Evolutionary conservation across 2,888 invertebrate genomes (phyloP), one percentile per base, ranked within the genome.

Genomic region (Marasmarcha lunaedactyla): DNA sequence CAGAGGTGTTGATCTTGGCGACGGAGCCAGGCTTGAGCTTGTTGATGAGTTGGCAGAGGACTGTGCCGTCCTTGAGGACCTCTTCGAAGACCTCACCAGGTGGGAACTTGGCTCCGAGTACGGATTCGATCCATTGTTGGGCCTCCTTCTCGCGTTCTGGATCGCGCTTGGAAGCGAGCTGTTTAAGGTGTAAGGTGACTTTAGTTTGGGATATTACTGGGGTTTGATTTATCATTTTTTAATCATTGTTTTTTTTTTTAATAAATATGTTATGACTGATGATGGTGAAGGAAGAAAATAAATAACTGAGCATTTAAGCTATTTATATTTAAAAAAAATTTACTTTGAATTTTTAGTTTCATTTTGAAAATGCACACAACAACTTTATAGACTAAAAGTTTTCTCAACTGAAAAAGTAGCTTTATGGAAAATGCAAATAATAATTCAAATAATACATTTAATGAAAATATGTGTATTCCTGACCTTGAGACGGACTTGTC

Each of bases 1-100:
- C 97, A 36, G 90, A 89, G 53, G 90, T 89, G 87, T 98, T 97
- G 84, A 98, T 91, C 81, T 97, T 98, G 63, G 89, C 65, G 46
- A 98, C 85, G 48, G 93, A 85, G 57, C 96, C 96, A 36, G 98
- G 98, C 50, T 89, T 84, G 54, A 99, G 81, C 71, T 93, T 94
- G 88, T 99, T 98, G 85, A 98, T 95, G 59, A 99, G 79, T 63
- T 91, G 90, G 87, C 97, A 98, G 49, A 98, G 89, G 46, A 97
- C 90, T 51, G 92, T 91, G 42, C 97, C 97, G 78, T 98, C 97
- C 72, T 89, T 91, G 47, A 98, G 86, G 47, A 93, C 90, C 63
- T 97, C 97, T 63, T 97, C 97, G 63, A 92, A 97, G 5, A 79
- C 54, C 56, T 91, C 91, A 52, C 89, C 88, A 43, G 88, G 86